Evolutionary conservation across 53 echinoderm and acorn worm species (phyloP).

Genomic region (Crossaster papposus): DNA sequence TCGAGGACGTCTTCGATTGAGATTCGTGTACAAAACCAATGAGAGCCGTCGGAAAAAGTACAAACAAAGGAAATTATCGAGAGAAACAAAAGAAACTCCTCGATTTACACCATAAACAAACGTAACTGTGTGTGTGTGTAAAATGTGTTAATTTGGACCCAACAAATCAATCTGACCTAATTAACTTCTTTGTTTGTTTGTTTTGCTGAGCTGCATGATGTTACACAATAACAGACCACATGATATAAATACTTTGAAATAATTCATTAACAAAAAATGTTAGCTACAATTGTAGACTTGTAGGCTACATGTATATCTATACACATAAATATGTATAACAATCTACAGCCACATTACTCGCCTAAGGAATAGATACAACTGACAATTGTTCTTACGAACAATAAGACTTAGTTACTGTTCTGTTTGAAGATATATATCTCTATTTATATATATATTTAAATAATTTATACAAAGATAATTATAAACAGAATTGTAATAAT

Average conservation of each 20-base stretch:
- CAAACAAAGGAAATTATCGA: no score
- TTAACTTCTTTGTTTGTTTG: no score
- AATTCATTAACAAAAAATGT: background rate
- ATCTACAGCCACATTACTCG: background rate
- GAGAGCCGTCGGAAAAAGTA: no score
- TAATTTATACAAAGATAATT: constrained; percentile 61
- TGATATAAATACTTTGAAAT: background rate
- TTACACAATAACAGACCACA: background rate
- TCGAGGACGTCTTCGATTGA: no score
- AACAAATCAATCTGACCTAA: no score
- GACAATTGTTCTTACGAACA: constrained; percentile 29
- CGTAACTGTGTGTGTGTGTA: no score
- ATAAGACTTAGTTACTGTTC: constrained; percentile 48
- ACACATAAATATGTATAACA: constrained; percentile 1
- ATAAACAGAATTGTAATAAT: constrained; percentile 44
- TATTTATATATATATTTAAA: constrained; percentile 28
- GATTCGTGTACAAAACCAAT: no score
- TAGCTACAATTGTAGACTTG: background rate
- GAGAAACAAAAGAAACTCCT: no score
- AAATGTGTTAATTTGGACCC: no score
- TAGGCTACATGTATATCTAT: background rate
- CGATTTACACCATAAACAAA: no score
- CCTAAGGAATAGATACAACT: background rate
- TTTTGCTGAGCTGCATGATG: background rate
- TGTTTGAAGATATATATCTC: constrained; percentile 37